Base-by-base conservation (phyloP, 1,140 invertebrate species). In the Caerostris extrusa region DNA sequence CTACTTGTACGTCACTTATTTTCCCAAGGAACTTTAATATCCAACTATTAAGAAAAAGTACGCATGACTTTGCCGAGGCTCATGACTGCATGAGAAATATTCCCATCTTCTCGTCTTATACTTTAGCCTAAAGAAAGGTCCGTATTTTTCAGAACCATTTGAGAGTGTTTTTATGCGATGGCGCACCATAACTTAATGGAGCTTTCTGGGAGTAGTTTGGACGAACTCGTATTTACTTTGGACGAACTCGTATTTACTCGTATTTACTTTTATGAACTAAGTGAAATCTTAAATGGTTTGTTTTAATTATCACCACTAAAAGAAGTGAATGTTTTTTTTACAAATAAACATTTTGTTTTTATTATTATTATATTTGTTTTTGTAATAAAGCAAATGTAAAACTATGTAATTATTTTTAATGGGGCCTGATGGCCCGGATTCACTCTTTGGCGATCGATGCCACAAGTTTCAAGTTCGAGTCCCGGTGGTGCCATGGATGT, bases 1-100 rank as follows among this genome's bases (percentile, higher is more conserved):
- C 17, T 83, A 57, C 82, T 34, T 34, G 17, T 34, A 14, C 82
- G 19, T 83, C n/a, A 83, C 82, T 83, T 83, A n/a, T n/a, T 58
- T 19, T 8, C 14, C 5, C 12, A 4, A 56, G 14, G 57, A 83
- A 57, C 81, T 58, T 83, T 83, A 83, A 83, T 83, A 55, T 19
- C n/a, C 53, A 19, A 1, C 82, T 55, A 83, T 83, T 83, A 83
- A 57, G 14, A n/a, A 17, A 7, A 56, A 58, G n/a, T 7, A 14
- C n/a, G 8, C 3, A 17, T 7, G 82, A 57, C 53, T 17, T 57
- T 7, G 82, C n/a, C n/a, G n/a, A n/a, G n/a, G n/a, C n/a, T n/a
- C n/a, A n/a, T n/a, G n/a, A 55, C 12, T 7, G 53, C n/a, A 57
- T 58, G 53, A 83, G 17, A n/a, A 57, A 56, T 8, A 83, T 17